Evolutionary conservation across 37 sponge, comb jelly and placozoan species (phyloP), one percentile per base, ranked within the genome.

Genomic region (Lycopodina hypogea): DNA sequence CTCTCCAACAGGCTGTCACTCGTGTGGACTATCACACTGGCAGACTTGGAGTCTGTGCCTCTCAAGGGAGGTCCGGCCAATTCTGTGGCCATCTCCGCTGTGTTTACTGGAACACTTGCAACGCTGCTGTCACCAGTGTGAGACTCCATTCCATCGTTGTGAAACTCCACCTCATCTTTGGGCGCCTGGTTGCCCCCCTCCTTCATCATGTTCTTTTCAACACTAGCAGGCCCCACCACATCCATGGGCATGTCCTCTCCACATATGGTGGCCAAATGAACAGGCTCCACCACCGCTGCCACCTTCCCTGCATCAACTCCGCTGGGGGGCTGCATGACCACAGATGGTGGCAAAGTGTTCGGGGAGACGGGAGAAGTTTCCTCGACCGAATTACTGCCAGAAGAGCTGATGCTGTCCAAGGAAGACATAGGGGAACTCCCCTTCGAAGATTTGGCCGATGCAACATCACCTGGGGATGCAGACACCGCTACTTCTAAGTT

Each of bases 351-450:
- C 33, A 52, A 18, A 34, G 18, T 65, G 35, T 24, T 34, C 11
- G 26, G 66, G 33, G 26, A 14, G 30, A 12, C 66, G 7, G 66
- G 66, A 30, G 66, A 65, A 4, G 66, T 24, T 65, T 65, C 66
- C 30, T 65, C 30, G 35, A 32, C 30, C 2, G 50, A 70, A 8
- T 12, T 7, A 4, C n/a, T 21, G 45, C 45, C 37, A 40, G 45
- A 35, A 6, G 45, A 35, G 45, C 23, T 21, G 11, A 6, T 42
- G 50, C 45, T 21, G 3, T 4, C 3, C 23, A 4, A 12, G 15
- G 50, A 48, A 8, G 42, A 48, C 71, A 41, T 42, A 18, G 71
- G 71, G 22, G 71, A 48, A 42, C 50, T 70, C 50, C 23, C 71
- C n/a, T 50, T 70, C 3, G 42, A 70, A 2, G 71, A 70, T 4